phyloP scores from a whole-genome alignment of 2,888 invertebrate genomes.

The Cordilura impudica region DNA sequence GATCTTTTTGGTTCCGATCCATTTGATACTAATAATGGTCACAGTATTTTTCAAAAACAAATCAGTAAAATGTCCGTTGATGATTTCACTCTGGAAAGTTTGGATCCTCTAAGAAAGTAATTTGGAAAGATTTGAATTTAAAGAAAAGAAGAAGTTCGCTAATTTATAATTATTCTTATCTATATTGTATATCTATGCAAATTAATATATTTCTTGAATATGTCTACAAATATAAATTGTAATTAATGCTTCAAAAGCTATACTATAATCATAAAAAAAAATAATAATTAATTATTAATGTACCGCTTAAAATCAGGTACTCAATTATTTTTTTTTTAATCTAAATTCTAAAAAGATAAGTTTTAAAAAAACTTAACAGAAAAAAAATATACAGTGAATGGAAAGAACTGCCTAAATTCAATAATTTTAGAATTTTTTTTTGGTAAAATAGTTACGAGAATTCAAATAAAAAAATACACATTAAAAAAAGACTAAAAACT shows the following conservation, averaged over 20 bases:
- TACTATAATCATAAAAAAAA: not conserved
- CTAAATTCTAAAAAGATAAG: too few species aligned
- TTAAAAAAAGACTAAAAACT: too few species aligned
- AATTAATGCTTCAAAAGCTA: constrained; percentile 5
- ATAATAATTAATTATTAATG: constrained; percentile 18
- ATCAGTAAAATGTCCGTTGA: constrained; percentile 79
- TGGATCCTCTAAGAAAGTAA: constrained; percentile 91
- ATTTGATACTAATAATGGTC: constrained; percentile 78
- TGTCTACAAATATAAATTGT: not conserved
- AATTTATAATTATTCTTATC: not conserved
- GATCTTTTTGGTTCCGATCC: constrained; percentile 91
- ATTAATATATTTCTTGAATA: not conserved
- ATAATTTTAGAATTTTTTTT: too few species aligned
- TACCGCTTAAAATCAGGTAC: too few species aligned
- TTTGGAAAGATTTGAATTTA: not conserved
- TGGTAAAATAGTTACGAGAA: too few species aligned
- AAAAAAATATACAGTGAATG: too few species aligned
- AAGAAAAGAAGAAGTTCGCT: not conserved
- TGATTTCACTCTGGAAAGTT: constrained; percentile 95
- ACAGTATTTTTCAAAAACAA: constrained; percentile 83
- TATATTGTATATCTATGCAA: not conserved
- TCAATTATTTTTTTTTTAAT: too few species aligned
- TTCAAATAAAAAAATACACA: too few species aligned
- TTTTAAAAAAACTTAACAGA: too few species aligned
- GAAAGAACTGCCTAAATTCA: too few species aligned